Evolutionary conservation across 2,797 vertebrate species (phyloP).

Genomic region (Pygocentrus nattereri): DNA sequence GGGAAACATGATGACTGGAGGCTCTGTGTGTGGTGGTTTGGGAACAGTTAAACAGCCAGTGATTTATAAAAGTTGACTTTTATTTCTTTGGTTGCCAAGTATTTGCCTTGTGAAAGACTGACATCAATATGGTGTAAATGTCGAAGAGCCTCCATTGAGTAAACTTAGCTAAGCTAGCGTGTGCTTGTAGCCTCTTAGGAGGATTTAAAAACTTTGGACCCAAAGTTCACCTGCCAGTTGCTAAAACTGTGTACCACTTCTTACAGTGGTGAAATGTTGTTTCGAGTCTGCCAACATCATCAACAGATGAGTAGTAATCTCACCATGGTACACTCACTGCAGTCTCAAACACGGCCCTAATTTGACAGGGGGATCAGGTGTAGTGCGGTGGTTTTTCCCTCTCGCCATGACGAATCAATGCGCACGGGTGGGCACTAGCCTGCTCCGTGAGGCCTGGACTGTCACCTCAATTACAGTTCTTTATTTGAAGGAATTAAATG

Average conservation of each 20-base stretch:
- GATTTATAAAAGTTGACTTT: conserved; percentile 16
- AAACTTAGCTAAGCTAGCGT: background rate
- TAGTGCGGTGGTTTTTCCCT: conserved; percentile 60
- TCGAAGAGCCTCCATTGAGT: background rate
- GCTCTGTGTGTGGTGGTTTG: background rate
- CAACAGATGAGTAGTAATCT: background rate
- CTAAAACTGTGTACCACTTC: background rate
- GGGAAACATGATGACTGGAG: conserved; percentile 1
- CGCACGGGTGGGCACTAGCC: conserved; percentile 70
- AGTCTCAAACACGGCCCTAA: conserved; percentile 26
- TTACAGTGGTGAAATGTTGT: conserved; percentile 14
- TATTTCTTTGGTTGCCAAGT: conserved; percentile 1
- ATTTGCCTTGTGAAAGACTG: background rate
- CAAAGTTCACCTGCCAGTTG: background rate
- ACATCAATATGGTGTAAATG: background rate
- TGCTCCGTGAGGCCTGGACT: conserved; percentile 73
- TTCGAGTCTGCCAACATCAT: background rate
- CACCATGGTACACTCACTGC: background rate
- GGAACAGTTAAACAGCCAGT: background rate
- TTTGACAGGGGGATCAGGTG: conserved; percentile 47
- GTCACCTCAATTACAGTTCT: conserved; percentile 81
- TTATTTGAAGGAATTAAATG: conserved; percentile 78
- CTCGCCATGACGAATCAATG: conserved; percentile 72
- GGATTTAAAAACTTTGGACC: background rate
- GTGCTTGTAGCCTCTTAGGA: background rate